Percentiles rank a stretch among this genome's conserved stretches.
Evolutionary conservation across 2,888 invertebrate genomes (phyloP).

Genomic region (Hartigia nigra): DNA sequence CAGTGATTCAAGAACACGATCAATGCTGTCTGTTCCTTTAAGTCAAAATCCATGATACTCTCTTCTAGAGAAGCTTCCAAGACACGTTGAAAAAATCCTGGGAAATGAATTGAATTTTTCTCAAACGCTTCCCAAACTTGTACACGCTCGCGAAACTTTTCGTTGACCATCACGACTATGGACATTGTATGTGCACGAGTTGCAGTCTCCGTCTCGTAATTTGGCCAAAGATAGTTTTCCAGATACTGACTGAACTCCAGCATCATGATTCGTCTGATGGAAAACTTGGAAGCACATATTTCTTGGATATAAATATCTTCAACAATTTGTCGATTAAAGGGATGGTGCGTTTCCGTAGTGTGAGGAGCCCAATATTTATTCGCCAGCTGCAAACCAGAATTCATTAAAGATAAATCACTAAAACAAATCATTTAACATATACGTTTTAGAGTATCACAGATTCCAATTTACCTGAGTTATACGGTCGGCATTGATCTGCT

Average conservation of each 20-base stretch:
- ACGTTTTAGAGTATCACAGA: conserved; percentile 26
- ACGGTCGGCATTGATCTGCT: conserved; percentile 90
- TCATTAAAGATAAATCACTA: not conserved
- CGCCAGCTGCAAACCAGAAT: conserved; percentile 76
- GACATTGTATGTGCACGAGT: conserved; percentile 93
- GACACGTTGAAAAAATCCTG: conserved; percentile 85
- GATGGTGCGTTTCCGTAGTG: conserved; percentile 76
- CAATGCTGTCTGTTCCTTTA: conserved; percentile 86
- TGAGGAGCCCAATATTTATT: conserved; percentile 94
- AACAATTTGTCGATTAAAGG: conserved; percentile 82
- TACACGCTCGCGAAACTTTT: conserved; percentile 96
- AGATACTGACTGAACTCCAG: conserved; percentile 97
- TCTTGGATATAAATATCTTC: conserved; percentile 91
- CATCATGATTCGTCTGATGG: conserved; percentile 92
- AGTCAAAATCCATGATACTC: conserved; percentile 64
- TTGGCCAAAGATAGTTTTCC: conserved; percentile 97
- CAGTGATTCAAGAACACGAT: conserved; percentile 95
- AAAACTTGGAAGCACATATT: conserved; percentile 85
- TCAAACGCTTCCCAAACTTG: conserved; percentile 95
- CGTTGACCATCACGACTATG: conserved; percentile 98
- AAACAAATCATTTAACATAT: not conserved
- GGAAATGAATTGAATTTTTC: conserved; percentile 80
- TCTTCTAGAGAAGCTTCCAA: conserved; percentile 79
- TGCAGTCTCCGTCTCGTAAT: conserved; percentile 82
- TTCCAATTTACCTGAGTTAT: conserved; percentile 81